Conservation (phyloP, 2,888 invertebrate species). For the Tetranychus piercei region DNA sequence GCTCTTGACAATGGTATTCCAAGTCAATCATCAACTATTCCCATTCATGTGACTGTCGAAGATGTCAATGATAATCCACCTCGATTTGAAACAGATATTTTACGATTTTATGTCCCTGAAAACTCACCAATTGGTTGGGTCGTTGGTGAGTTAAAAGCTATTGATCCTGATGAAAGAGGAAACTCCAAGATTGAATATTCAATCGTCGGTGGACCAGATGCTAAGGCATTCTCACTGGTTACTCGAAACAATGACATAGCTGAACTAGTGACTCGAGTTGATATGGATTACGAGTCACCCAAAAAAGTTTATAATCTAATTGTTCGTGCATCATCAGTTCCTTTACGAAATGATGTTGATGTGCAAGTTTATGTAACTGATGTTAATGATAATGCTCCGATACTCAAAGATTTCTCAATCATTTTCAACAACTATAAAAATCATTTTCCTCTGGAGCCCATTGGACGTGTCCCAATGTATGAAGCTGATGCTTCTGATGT, state of each 20-base stretch:
- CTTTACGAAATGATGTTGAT: constrained; percentile 66
- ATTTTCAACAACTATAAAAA: constrained; percentile 88
- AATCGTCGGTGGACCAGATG: constrained; percentile 69
- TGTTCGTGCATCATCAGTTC: constrained; percentile 73
- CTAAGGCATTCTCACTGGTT: constrained; percentile 61
- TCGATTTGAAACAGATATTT: constrained; percentile 60
- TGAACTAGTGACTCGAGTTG: constrained; percentile 67
- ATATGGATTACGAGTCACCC: constrained; percentile 86
- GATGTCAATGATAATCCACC: constrained; percentile 29
- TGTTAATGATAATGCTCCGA: constrained; percentile 40
- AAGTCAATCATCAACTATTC: constrained; percentile 34
- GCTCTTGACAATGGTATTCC: constrained; percentile 79
- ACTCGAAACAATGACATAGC: constrained; percentile 54
- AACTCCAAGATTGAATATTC: constrained; percentile 84
- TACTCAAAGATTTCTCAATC: constrained; percentile 72
- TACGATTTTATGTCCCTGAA: constrained; percentile 72
- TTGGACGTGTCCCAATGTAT: constrained; percentile 74
- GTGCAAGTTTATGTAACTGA: constrained; percentile 76
- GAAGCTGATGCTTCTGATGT: constrained; percentile 85
- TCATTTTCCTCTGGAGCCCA: constrained; percentile 74
- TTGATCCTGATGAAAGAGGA: constrained; percentile 75
- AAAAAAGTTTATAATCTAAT: constrained; percentile 71
- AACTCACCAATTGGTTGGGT: constrained; percentile 90
- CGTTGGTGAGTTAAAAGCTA: constrained; percentile 70
- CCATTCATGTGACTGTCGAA: constrained; percentile 45